Conservation (phyloP, 2,113 vertebrate species). For the Pycnonotus jocosus region DNA sequence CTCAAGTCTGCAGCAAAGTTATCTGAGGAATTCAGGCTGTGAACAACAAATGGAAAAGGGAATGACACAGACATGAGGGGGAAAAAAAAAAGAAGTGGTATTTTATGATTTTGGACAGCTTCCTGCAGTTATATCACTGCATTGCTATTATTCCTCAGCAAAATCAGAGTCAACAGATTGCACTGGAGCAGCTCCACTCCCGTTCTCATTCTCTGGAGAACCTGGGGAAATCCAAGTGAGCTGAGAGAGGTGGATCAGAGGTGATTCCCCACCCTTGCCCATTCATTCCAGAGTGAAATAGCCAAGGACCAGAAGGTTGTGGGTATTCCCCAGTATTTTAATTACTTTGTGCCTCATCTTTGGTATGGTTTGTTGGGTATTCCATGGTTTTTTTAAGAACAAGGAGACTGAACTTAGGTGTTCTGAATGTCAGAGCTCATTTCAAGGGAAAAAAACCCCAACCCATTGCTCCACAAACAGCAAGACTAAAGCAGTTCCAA, state of each 20-base stretch:
- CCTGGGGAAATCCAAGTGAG: neutral
- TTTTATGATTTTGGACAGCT: neutral
- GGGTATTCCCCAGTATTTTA: neutral
- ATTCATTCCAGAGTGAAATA: neutral
- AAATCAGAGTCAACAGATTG: neutral
- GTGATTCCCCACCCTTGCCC: neutral
- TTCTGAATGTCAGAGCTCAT: neutral
- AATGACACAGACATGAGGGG: neutral
- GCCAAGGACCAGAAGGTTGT: neutral
- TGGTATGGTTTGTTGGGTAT: neutral
- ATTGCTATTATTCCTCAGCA: neutral
- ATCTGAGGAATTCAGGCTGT: constrained; percentile 42
- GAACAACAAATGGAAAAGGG: neutral
- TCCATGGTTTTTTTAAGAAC: neutral
- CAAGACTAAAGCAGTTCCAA: neutral
- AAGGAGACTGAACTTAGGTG: neutral
- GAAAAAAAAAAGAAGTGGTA: neutral
- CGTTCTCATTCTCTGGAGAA: neutral
- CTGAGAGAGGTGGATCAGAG: neutral
- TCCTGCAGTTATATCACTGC: neutral
- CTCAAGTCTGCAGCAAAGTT: neutral
- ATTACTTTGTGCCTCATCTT: neutral
- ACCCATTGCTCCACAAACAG: neutral
- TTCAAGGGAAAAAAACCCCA: neutral
- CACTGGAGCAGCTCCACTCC: neutral